Percentiles rank a stretch among this genome's conserved stretches.
These are phyloP conservation scores for Saccostrea cuccullata DNA, from an alignment of 1,140 invertebrate genomes.

Conservation along the genomic window DNA sequence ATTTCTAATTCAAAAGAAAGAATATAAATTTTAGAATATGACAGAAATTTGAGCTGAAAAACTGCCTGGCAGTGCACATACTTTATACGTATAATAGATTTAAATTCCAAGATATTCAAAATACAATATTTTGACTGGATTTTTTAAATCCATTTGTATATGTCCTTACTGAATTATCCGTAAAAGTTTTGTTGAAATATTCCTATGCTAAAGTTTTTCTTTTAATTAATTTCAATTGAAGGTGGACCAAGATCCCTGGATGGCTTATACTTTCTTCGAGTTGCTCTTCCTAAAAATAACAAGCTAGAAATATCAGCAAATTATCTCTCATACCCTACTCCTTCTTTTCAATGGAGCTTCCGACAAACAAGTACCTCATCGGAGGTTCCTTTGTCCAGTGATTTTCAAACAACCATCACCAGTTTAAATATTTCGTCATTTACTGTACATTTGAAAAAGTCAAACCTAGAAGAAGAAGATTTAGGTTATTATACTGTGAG, in stretches of 20 bases:
- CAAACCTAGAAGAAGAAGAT: background rate
- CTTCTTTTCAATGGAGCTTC: background rate
- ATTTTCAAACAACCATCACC: background rate
- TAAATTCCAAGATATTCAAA: too few species aligned
- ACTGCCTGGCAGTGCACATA: too few species aligned
- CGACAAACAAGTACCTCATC: background rate
- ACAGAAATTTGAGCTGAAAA: too few species aligned
- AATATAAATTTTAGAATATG: too few species aligned
- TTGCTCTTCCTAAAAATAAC: background rate
- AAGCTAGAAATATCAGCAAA: background rate
- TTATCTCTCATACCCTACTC: background rate
- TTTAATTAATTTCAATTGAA: too few species aligned
- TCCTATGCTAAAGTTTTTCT: too few species aligned
- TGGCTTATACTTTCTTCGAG: background rate
- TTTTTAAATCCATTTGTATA: too few species aligned
- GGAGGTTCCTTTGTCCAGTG: background rate
- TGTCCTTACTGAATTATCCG: too few species aligned
- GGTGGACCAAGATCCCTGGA: background rate
- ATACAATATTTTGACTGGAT: too few species aligned
- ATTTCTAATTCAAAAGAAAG: too few species aligned
- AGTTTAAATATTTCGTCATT: background rate
- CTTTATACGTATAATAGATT: too few species aligned
- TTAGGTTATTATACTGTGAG: background rate
- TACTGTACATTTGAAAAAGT: background rate
- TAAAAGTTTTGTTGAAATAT: too few species aligned